These are phyloP conservation scores for Otolemur garnettii DNA, from an alignment of 2,113 vertebrate species.

Conservation along the genomic window DNA sequence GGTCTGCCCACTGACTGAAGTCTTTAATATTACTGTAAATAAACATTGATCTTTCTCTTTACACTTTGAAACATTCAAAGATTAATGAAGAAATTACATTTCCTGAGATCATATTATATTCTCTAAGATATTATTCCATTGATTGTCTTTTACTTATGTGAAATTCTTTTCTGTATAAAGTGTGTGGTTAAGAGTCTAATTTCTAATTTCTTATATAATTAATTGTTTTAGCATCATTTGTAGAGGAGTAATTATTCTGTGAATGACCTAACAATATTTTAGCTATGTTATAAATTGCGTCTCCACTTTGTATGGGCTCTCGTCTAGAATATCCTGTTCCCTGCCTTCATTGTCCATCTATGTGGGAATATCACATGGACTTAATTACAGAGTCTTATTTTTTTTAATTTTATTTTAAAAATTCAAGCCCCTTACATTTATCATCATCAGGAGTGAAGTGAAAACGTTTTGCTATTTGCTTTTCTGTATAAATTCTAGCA, in stretches of 20 bases:
- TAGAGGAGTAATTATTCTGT: constrained; percentile 1
- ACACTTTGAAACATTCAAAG: neutral
- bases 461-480: neutral
- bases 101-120: neutral
- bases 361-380: neutral
- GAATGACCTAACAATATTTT: neutral
- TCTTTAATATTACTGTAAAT: neutral
- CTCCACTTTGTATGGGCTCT: neutral
- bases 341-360: neutral
- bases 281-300: neutral
- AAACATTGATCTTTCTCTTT: neutral
- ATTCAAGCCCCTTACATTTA: neutral
- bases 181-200: neutral
- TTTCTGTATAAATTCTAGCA: neutral
- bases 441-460: neutral
- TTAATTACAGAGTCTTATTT: neutral
- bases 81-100: neutral
- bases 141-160: neutral
- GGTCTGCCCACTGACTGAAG: neutral
- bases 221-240: neutral
- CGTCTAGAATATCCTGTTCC: neutral
- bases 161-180: neutral
- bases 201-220: neutral
- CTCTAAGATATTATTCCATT: neutral
- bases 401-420: neutral